A percentile compares a stretch with the other conserved stretches of the same genome.
phyloP scores from a whole-genome alignment of 2,113 vertebrate genomes.

The Ammodytes dubius region DNA sequence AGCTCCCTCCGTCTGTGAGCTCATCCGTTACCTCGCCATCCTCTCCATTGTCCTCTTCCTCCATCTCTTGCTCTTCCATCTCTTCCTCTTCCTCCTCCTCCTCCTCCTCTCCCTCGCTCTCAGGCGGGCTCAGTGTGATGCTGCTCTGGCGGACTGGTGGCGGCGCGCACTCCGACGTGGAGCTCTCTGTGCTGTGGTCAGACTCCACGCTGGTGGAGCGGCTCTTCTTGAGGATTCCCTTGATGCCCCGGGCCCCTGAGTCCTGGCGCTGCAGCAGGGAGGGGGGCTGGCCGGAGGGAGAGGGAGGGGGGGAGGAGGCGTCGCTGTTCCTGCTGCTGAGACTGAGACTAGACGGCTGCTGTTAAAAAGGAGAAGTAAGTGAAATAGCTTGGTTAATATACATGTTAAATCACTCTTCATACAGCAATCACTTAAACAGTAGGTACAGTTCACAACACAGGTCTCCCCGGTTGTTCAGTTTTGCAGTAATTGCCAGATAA shows the following conservation, averaged over 20 bases:
- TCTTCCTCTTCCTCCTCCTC: constrained; percentile 32
- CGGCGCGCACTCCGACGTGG: constrained; percentile 1
- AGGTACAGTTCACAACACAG: too few species aligned
- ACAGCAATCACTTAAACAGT: too few species aligned
- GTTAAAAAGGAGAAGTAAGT: background rate
- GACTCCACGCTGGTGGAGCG: constrained; percentile 81
- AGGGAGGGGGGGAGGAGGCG: constrained; percentile 59
- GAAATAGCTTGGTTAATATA: background rate
- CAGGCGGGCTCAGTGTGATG: constrained; percentile 64
- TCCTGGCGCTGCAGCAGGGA: constrained; percentile 76
- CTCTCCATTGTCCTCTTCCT: constrained; percentile 52
- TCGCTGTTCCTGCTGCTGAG: constrained; percentile 45
- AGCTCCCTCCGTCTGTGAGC: constrained; percentile 48
- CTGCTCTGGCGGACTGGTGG: constrained; percentile 55
- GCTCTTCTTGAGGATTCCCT: constrained; percentile 86
- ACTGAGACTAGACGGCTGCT: constrained; percentile 43
- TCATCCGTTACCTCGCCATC: constrained; percentile 60
- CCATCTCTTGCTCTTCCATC: constrained; percentile 23
- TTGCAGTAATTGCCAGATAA: too few species aligned
- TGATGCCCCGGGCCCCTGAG: constrained; percentile 77
- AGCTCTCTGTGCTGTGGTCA: constrained; percentile 71
- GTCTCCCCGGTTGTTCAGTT: too few species aligned
- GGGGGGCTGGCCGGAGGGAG: constrained; percentile 32
- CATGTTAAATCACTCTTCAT: too few species aligned
- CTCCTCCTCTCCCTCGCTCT: constrained; percentile 63